A percentile compares a stretch with the other conserved stretches of the same genome.
These are phyloP conservation scores for Axea sp. DNA, from an alignment of 2,888 invertebrate genomes.

Conservation along the genomic window DNA sequence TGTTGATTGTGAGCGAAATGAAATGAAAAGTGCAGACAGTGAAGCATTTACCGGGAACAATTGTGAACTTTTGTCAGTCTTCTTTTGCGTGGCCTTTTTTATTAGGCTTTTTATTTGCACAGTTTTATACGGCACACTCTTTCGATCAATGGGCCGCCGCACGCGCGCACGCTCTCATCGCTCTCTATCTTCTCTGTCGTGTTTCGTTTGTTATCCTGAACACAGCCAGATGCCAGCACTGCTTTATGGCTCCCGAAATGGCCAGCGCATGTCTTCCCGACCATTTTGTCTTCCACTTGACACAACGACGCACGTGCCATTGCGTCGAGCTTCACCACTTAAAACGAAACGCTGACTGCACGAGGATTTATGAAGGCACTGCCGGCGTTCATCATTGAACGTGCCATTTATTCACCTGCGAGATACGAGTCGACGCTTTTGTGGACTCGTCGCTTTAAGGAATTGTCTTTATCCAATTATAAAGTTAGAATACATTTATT, in stretches of 20 bases:
- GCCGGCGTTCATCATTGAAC: conserved; percentile 57
- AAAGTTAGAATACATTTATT: conserved; percentile 41
- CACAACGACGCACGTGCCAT: conserved; percentile 63
- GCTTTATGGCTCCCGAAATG: conserved; percentile 74
- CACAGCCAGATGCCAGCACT: conserved; percentile 73
- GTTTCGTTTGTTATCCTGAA: conserved; percentile 65
- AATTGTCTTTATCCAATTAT: conserved; percentile 56
- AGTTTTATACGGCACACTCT: too few species aligned
- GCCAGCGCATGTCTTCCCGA: conserved; percentile 70
- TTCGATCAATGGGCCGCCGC: conserved; percentile 76
- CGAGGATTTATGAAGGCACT: conserved; percentile 59
- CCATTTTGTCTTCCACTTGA: conserved; percentile 71
- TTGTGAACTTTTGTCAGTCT: neutral
- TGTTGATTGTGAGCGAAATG: too few species aligned
- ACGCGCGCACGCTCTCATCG: conserved; percentile 72
- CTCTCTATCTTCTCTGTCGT: conserved; percentile 64
- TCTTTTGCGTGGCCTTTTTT: conserved; percentile 12
- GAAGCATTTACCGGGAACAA: too few species aligned
- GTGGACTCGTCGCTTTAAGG: conserved; percentile 17
- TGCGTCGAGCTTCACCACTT: conserved; percentile 57
- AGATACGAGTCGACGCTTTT: conserved; percentile 32
- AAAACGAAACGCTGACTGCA: conserved; percentile 59
- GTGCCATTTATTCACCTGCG: conserved; percentile 60
- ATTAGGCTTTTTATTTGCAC: conserved; percentile 47
- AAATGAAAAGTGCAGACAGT: too few species aligned